phyloP scores from a whole-genome alignment of 2,113 vertebrate species.

The Scatophagus argus region DNA sequence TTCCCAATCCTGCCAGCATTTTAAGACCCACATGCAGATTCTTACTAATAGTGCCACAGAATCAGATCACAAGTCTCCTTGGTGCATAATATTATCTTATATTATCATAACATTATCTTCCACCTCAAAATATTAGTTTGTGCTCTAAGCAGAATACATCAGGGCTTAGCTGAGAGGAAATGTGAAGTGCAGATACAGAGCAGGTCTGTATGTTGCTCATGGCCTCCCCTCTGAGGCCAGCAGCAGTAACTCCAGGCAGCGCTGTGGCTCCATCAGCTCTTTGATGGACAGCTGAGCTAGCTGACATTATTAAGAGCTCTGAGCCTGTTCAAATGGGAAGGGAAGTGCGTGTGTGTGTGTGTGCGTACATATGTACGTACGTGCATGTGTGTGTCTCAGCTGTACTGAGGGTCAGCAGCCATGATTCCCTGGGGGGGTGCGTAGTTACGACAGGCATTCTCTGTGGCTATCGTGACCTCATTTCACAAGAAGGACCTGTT shows the following conservation, averaged over 20 bases:
- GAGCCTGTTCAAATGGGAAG: conserved; percentile 17
- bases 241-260: conserved; percentile 1
- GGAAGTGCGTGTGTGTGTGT: not conserved
- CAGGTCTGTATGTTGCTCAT: not conserved
- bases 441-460: conserved; percentile 68
- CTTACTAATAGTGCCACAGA: not conserved
- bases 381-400: conserved; percentile 61
- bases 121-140: not conserved
- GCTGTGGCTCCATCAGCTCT: conserved; percentile 41
- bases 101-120: too few species aligned
- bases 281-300: conserved; percentile 36
- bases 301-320: conserved; percentile 35
- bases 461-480: conserved; percentile 73
- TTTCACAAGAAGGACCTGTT: conserved; percentile 67
- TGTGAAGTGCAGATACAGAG: not conserved
- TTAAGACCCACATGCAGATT: too few species aligned
- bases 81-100: not conserved
- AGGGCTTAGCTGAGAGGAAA: not conserved
- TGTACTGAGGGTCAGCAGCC: conserved; percentile 59
- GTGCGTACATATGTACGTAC: conserved; percentile 8
- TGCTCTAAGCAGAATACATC: not conserved
- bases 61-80: not conserved
- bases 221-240: conserved; percentile 28
- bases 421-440: conserved; percentile 6
- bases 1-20: too few species aligned